These are phyloP conservation scores for Mycteria americana DNA, from an alignment of 2,797 vertebrate species.

Conservation along the genomic window DNA sequence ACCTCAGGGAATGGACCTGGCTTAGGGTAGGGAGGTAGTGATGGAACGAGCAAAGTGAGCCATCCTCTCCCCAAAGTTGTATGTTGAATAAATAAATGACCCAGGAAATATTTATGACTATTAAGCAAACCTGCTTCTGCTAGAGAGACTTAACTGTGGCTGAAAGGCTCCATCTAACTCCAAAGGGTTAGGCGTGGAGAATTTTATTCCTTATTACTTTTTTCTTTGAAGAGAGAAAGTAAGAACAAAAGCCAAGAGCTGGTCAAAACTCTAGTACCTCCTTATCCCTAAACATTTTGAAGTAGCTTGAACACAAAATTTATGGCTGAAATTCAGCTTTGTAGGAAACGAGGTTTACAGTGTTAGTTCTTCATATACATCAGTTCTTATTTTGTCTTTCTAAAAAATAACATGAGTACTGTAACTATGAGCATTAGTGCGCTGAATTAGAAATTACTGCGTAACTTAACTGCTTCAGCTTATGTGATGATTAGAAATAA, in stretches of 20 bases:
- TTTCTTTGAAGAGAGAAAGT: neutral
- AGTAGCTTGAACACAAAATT: neutral
- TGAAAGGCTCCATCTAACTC: neutral
- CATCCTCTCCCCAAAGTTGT: neutral
- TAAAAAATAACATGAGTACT: slow-evolving; percentile 18
- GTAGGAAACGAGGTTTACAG: neutral
- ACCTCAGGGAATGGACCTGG: neutral
- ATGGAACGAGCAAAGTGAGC: neutral
- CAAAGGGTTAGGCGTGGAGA: neutral
- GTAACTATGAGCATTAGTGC: slow-evolving; percentile 22
- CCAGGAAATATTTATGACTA: neutral
- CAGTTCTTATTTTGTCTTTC: slow-evolving; percentile 18
- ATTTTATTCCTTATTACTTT: neutral
- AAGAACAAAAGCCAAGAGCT: neutral
- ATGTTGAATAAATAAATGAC: neutral
- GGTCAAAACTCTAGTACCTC: neutral
- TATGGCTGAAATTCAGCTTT: neutral
- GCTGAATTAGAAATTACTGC: slow-evolving; percentile 49
- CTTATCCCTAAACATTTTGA: neutral
- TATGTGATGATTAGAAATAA: slow-evolving; percentile 19
- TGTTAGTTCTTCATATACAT: neutral
- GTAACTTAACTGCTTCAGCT: slow-evolving; percentile 33
- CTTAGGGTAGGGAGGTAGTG: neutral
- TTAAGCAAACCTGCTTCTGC: neutral
- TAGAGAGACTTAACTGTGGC: neutral